Evolutionary conservation across 2,113 vertebrate genomes (phyloP), one percentile per base, ranked within the genome.

Genomic region (Deroptyus accipitrinus): DNA sequence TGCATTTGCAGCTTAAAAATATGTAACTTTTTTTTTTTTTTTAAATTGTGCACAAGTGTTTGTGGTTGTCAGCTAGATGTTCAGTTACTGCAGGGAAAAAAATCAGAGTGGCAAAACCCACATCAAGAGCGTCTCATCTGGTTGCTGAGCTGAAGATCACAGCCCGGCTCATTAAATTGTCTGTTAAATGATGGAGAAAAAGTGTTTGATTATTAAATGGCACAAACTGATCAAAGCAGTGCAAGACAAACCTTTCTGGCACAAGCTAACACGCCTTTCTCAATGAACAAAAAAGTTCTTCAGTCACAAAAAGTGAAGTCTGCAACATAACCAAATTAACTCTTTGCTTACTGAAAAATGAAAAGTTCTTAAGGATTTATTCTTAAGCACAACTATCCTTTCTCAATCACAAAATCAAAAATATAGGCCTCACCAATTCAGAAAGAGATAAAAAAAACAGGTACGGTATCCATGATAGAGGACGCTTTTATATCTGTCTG

Each of bases 1-100:
- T 97, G 95, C 94, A 90, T 97, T 97, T 97, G 83, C 89, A 97
- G 95, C 83, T 97, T 96, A 88, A 96, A 97, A 97, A 96, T 95
- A 96, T 95, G 93, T 94, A 95, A 92, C 49, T 92, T 80, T 41
- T 68, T 82, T 94, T 90, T 88, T 55, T 69, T 78, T 67, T 74
- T 82, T 54, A 19, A 90, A 92, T 88, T 92, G 70, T 94, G 92
- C 94, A 85, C 83, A 93, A 96, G 55, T 96, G 80, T 92, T 97
- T 96, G 70, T 97, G 51, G 77, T 91, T 97, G 95, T 94, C 94
- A 97, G 80, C 92, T 97, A 92, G 76, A 93, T 95, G 89, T 97
- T 97, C 80, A 6, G 86, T 93, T 96, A 91, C 85, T 93, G 73
- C 48, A 83, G 79, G 41, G 37, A 66, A 79, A 72, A 95, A 95